A percentile compares a stretch with the other conserved stretches of the same genome.
Conservation (phyloP, 2,113 vertebrate species). For the Etheostoma cragini region DNA sequence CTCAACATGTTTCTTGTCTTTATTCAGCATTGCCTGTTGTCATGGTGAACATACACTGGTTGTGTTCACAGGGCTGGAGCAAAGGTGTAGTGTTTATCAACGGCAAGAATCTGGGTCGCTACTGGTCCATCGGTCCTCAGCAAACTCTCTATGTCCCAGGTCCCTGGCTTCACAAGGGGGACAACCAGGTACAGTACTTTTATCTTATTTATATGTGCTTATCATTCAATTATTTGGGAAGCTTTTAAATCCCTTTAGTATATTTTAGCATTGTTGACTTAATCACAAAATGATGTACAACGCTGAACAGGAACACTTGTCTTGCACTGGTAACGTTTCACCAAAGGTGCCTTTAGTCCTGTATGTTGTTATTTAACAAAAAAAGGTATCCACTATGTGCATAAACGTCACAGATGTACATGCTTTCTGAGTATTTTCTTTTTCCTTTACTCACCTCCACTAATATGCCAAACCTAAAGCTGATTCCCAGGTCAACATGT, state of each 20-base stretch:
- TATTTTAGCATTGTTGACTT: neutral
- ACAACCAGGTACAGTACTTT: conserved; percentile 85
- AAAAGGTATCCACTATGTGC: too few relatives aligned
- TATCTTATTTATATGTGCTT: neutral
- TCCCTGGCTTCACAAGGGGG: conserved; percentile 88
- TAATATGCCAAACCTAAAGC: neutral
- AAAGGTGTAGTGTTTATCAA: conserved; percentile 95
- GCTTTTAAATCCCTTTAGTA: neutral
- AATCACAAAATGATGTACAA: neutral
- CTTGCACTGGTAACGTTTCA: neutral
- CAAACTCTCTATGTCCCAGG: conserved; percentile 91
- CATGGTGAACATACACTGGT: neutral
- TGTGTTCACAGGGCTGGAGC: conserved; percentile 87
- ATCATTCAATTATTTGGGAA: neutral
- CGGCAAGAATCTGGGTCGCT: conserved; percentile 90
- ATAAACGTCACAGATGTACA: neutral
- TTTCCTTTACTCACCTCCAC: neutral
- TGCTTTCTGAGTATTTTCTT: neutral
- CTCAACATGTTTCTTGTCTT: neutral
- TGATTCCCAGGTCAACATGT: conserved; percentile 21
- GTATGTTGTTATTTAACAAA: neutral
- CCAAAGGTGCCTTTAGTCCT: neutral
- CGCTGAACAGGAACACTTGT: too few relatives aligned
- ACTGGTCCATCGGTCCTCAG: conserved; percentile 93
- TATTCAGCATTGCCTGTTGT: neutral